Base-by-base conservation (phyloP, 2,888 invertebrate genomes). In the Vanessa cardui region DNA sequence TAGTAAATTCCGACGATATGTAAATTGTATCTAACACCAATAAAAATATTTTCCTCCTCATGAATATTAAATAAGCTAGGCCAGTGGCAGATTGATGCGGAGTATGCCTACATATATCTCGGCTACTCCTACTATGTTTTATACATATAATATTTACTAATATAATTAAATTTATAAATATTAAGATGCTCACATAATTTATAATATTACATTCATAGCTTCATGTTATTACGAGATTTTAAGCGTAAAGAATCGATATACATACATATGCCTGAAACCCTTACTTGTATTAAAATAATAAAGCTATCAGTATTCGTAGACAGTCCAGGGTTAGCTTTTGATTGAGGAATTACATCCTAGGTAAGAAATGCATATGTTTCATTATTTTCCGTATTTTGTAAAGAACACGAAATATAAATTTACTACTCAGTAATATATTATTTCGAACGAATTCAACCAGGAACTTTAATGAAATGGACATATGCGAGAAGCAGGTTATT, bases 11-110 rank as follows among this genome's bases (percentile, higher is more conserved):
- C 77, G 82, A 74, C 85, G 88, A 90, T 90, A 90, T 91, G 87
- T 86, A 86, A 78, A 80, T 84, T 83, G 82, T 84, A 82, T 82
- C 86, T 88, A 89, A 88, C 86, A 89, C 78, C 84, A 79, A 88
- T 82, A 76, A 80, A 84, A 85, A 81, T 80, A 82, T 82, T 70
- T 67, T 76, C 80, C 78, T 62, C 46, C 33, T 64, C 58, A 65
- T 45, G 46, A 62, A 66, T 65, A 66, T 70, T 58, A 69, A 65
- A 68, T 71, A 72, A 76, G 70, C 72, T 80, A 79, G 76, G 77
- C 76, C 77, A 67, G 71, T 71, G 61, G 66, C 62, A 59, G 33
- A 39, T 58, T 39, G 16, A 64, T 20, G 31, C 44, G 64, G 26
- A 60, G 59, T 62, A 50, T 18, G 33, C 21, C n/a, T 15, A 47